Evolutionary conservation across 1,140 invertebrate genomes (phyloP), one percentile per base, ranked within the genome.

Genomic region (Araneus ventricosus): DNA sequence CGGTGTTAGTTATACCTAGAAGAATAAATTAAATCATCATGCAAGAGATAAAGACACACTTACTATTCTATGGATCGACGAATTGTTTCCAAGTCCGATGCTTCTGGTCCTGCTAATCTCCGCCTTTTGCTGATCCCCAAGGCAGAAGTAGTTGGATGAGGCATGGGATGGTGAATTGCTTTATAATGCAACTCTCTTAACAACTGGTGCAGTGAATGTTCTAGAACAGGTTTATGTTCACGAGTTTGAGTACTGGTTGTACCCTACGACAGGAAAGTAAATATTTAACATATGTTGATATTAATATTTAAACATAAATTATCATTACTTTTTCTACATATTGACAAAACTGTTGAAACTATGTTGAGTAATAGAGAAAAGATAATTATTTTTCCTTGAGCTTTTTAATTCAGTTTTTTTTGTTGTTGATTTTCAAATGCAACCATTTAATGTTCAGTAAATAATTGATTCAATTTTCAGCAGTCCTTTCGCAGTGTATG

Each of bases 201-300:
- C 75, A 99, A 95, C 95, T 99, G 99, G 96, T 99, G 98, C 41
- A 99, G 95, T 0, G 98, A 99, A 95, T 99, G 99, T 95, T 99
- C 99, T 86, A 99, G 95, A 10, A 99, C 98, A 95, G 99, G 98
- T 96, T 99, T 98, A 95, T 99, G 98, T 94, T 99, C 98, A 8
- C 97, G 96, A 95, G 97, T 95, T 61, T 94, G 94, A 84, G 67
- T 6, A 27, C 17, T 75, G 30, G 30, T 30, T 34, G 67, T 37
- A 37, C 30, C 30, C 67, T 75, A 34, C 17, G 30, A 52, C 17
- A 52, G 10, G 8, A 2, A 3, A 52, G 17, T 14, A 52, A 52
- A 52, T 52, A 52, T 52, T n/a, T 52, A 52, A 52, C 0, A 52
- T 17, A 0, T 52, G 0, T 0, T 1, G 17, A 52, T 52, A 14